Evolutionary conservation across 1,140 invertebrate species (phyloP).

Genomic region (Archivesica marissinica): DNA sequence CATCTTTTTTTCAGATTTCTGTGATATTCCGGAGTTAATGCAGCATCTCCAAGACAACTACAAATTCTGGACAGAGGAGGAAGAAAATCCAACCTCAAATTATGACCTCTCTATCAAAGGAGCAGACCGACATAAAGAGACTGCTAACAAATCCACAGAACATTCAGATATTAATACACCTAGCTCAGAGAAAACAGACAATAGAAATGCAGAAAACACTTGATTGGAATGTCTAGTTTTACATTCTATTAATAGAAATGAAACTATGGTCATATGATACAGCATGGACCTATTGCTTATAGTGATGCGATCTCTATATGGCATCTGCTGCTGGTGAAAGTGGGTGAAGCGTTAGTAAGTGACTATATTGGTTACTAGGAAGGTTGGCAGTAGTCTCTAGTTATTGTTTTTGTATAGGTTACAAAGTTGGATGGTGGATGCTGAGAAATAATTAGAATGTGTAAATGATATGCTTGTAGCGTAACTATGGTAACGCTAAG

Average conservation of each 20-base stretch:
- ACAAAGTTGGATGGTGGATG: neutral
- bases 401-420: neutral
- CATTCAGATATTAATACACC: neutral
- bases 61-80: slow-evolving; percentile 93
- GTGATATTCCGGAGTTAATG: slow-evolving; percentile 95
- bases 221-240: slow-evolving; percentile 19
- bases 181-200: neutral
- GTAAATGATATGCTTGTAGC: too few relatives aligned
- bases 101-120: slow-evolving; percentile 47
- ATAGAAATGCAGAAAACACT: slow-evolving; percentile 1
- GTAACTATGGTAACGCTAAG: too few relatives aligned
- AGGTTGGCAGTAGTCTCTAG: neutral
- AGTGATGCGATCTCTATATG: slow-evolving; percentile 56
- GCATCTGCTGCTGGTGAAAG: slow-evolving; percentile 17
- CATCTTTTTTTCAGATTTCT: slow-evolving; percentile 89
- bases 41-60: slow-evolving; percentile 94
- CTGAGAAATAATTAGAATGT: neutral
- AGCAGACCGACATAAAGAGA: neutral
- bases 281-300: slow-evolving; percentile 3
- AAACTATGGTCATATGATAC: neutral
- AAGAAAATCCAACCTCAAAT: slow-evolving; percentile 69
- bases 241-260: neutral
- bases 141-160: slow-evolving; percentile 34
- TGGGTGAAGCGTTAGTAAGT: neutral
- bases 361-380: neutral